Conservation (phyloP, 2,888 invertebrate species). For the Pollenia griseotomentosa region DNA sequence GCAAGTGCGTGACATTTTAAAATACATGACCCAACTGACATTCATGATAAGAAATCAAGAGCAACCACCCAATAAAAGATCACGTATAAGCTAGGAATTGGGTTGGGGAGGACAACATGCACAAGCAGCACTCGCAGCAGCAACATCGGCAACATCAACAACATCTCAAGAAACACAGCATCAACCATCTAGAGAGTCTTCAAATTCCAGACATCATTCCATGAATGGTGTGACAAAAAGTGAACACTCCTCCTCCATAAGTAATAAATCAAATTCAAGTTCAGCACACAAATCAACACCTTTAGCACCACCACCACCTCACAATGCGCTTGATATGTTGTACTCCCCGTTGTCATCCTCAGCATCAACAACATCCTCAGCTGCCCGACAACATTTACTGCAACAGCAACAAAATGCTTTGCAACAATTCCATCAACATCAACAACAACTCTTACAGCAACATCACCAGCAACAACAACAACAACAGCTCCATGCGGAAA, state of each 20-base stretch:
- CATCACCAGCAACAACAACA: conserved; percentile 74
- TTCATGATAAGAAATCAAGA: conserved; percentile 89
- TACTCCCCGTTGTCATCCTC: conserved; percentile 80
- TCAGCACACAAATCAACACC: conserved; percentile 73
- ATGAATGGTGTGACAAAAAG: conserved; percentile 41
- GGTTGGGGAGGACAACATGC: conserved; percentile 84
- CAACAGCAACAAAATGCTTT: conserved; percentile 71
- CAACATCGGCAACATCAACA: conserved; percentile 75
- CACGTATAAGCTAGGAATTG: conserved; percentile 85
- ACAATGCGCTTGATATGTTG: conserved; percentile 82
- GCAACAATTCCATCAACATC: conserved; percentile 75
- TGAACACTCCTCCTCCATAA: conserved; percentile 71
- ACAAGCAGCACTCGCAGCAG: conserved; percentile 76
- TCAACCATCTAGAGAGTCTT: conserved; percentile 62
- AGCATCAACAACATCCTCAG: conserved; percentile 68
- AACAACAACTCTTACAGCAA: conserved; percentile 74
- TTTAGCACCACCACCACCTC: conserved; percentile 76
- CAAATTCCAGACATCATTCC: conserved; percentile 36
- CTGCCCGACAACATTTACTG: conserved; percentile 64
- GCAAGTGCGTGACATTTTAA: conserved; percentile 92
- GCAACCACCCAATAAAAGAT: conserved; percentile 83
- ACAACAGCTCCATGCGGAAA: conserved; percentile 70
- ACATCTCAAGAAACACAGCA: conserved; percentile 71
- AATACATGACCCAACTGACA: conserved; percentile 94
- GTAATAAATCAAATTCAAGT: conserved; percentile 33